Conservation (phyloP, 2,113 vertebrate species). For the Acanthochromis polyacanthus region DNA sequence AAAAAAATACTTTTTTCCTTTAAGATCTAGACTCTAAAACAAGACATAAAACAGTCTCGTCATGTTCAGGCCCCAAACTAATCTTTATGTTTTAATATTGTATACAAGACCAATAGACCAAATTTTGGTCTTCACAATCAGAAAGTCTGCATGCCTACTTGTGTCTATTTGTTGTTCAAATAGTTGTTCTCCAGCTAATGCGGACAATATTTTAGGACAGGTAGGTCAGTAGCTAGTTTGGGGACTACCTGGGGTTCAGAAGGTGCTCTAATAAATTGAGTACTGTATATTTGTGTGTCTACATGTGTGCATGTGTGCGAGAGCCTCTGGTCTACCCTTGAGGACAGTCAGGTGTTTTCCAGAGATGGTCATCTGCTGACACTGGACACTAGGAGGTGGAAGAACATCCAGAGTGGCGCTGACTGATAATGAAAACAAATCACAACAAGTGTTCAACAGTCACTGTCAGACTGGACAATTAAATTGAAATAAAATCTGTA, state of each 20-base stretch:
- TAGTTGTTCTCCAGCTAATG: too few species aligned
- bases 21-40: too few species aligned
- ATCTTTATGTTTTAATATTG: too few species aligned
- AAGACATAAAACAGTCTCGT: too few species aligned
- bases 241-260: too few species aligned
- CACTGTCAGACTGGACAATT: not conserved
- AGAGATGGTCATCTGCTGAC: constrained; percentile 89
- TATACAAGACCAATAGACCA: too few species aligned
- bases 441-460: not conserved
- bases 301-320: not conserved
- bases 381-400: constrained; percentile 89
- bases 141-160: too few species aligned
- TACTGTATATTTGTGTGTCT: not conserved
- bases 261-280: too few species aligned
- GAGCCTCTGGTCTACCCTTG: constrained; percentile 83
- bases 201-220: not conserved
- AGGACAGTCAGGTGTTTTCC: constrained; percentile 90
- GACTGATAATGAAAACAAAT: constrained; percentile 78
- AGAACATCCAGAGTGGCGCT: constrained; percentile 90
- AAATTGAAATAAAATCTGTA: not conserved
- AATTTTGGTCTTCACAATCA: too few species aligned
- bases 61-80: too few species aligned
- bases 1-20: too few species aligned
- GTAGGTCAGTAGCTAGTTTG: not conserved
- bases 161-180: too few species aligned